Percentiles rank a stretch among this genome's conserved stretches.
Evolutionary conservation across 2,797 vertebrate genomes (phyloP).

Genomic region (Microctenopoma lineatum): DNA sequence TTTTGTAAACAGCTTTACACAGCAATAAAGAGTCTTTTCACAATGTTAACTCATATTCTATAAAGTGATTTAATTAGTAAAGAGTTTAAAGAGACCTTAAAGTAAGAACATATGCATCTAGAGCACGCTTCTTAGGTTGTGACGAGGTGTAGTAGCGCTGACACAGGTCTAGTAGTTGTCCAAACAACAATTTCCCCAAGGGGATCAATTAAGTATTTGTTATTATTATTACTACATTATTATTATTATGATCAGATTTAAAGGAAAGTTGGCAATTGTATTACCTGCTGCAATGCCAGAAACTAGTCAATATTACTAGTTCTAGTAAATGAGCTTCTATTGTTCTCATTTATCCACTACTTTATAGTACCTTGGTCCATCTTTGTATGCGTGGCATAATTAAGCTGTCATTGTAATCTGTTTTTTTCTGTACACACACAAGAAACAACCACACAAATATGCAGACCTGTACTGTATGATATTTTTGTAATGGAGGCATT

Average conservation of each 20-base stretch:
- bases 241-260: too few relatives aligned
- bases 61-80: neutral
- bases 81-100: neutral
- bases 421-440: too few relatives aligned
- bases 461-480: too few relatives aligned
- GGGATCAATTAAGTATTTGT: too few relatives aligned
- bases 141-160: too few relatives aligned
- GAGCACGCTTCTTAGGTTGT: too few relatives aligned
- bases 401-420: neutral
- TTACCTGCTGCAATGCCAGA: neutral
- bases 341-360: conserved; percentile 5
- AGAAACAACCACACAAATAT: too few relatives aligned
- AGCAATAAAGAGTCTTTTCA: neutral
- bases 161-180: too few relatives aligned
- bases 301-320: neutral
- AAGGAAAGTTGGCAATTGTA: neutral
- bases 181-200: too few relatives aligned
- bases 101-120: too few relatives aligned
- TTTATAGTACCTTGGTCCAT: neutral
- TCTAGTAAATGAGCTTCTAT: neutral
- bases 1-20: neutral
- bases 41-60: neutral
- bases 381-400: conserved; percentile 8
- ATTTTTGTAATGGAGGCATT: too few relatives aligned
- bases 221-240: too few relatives aligned